Base-by-base conservation (phyloP, 2,113 vertebrate species). In the Ploceus nigricollis region DNA sequence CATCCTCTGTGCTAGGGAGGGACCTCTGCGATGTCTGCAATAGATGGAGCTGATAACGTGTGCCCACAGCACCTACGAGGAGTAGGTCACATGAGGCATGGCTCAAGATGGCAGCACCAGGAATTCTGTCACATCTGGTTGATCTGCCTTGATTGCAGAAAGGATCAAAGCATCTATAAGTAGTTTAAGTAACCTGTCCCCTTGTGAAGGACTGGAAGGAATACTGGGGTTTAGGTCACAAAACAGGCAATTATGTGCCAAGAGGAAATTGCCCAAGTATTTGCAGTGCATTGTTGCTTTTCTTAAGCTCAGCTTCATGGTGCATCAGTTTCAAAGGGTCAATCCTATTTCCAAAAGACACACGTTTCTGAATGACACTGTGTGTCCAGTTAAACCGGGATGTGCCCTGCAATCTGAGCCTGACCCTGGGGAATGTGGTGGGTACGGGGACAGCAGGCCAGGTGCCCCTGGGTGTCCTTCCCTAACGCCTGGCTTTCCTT, bases 31-130 rank as follows among this genome's bases (percentile, higher is more conserved):
- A 66, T 69, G 80, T 35, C 91, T 95, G 93, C 87, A 93, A 93
- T 76, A 91, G 95, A 97, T 97, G 84, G 78, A 81, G 78, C 84
- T 84, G 96, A 95, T 95, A 97, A 65, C 5, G 7, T 5, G 75
- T 71, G 91, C 91, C 93, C 93, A 85, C 51, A 19, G 93, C 76
- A 61, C 4, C 80, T 48, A 4, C 1, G 1, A 58, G 58, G 66
- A 83, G 72, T 8, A 42, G 77, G 92, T 89, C 90, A 91, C 70
- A 33, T 6, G 80, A 61, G 63, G 57, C 61, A 71, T 30, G 51
- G 65, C 78, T 87, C 27, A 39, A 44, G 72, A 15, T 35, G 65
- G 93, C 65, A 75, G 69, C 78, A 60, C 27, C 69, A 6, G 48
- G 81, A 71, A 63, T 75, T 63, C 76, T 63, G 81, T 93, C 92